These are phyloP conservation scores for Nicator chloris DNA, from an alignment of 2,113 vertebrate species.

Conservation along the genomic window DNA sequence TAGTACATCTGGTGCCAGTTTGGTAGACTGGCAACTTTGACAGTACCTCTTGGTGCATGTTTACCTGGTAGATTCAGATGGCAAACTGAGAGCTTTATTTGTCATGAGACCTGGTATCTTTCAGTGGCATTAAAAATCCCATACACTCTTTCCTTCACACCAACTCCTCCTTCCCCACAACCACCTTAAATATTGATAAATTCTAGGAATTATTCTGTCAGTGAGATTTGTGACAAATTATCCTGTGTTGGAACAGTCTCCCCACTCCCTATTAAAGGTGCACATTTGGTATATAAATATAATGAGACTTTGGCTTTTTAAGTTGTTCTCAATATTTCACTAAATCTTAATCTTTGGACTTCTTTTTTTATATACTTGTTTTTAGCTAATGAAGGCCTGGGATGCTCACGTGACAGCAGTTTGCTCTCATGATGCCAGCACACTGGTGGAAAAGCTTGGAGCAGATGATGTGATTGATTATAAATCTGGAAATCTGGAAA, in stretches of 20 bases:
- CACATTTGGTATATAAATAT: neutral
- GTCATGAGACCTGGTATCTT: neutral
- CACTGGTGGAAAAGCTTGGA: constrained; percentile 83
- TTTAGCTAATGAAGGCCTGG: constrained; percentile 92
- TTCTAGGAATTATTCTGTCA: neutral
- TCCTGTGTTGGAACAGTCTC: neutral
- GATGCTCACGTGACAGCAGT: constrained; percentile 90
- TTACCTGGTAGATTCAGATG: neutral
- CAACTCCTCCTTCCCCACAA: neutral
- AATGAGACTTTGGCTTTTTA: neutral
- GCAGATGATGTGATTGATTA: constrained; percentile 90
- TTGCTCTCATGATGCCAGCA: constrained; percentile 86
- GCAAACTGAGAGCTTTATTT: neutral
- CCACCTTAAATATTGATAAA: neutral
- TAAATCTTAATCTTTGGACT: neutral
- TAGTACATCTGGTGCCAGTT: neutral
- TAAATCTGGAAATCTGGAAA: constrained; percentile 76
- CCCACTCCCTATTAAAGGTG: neutral
- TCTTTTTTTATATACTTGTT: neutral
- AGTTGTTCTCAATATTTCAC: neutral
- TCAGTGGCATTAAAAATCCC: neutral
- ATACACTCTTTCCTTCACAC: neutral
- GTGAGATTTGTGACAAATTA: neutral
- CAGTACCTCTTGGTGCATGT: neutral
- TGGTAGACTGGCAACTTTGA: neutral